Percentiles rank a stretch among this genome's conserved stretches.
Conservation (phyloP, 2,113 vertebrate genomes). For the Balaenoptera acutorostrata region DNA sequence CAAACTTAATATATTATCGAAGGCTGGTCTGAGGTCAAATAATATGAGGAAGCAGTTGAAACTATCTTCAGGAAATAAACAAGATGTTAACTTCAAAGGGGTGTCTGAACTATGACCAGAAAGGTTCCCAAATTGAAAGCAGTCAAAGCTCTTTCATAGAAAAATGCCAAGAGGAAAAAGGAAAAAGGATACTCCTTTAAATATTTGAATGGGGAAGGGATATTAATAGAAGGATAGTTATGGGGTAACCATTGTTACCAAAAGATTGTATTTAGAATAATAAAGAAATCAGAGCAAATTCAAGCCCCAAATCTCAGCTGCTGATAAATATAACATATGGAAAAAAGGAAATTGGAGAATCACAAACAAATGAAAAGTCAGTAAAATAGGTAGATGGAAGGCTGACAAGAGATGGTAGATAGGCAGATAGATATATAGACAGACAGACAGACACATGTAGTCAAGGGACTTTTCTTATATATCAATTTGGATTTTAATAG, state of each 20-base stretch:
- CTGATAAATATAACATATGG: neutral
- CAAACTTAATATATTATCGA: neutral
- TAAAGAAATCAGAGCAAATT: neutral
- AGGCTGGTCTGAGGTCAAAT: neutral
- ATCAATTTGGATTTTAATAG: neutral
- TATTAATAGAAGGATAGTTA: neutral
- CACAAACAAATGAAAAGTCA: neutral
- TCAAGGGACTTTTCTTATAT: neutral
- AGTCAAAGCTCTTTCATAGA: neutral
- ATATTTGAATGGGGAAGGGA: neutral
- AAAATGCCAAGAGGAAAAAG: neutral
- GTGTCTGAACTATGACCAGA: neutral
- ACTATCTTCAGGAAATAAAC: neutral
- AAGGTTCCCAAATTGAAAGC: neutral
- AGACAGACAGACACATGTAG: neutral
- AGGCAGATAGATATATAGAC: neutral
- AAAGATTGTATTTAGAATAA: neutral
- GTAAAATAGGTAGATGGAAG: neutral
- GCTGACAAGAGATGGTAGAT: neutral
- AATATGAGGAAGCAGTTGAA: neutral
- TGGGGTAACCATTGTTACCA: neutral
- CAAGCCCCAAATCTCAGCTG: neutral
- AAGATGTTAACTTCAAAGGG: neutral
- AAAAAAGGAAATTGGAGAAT: neutral
- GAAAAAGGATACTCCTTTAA: neutral